Percentiles rank a stretch among this genome's conserved stretches.
Evolutionary conservation across 2,888 invertebrate species (phyloP).

Genomic region (Cerceris ruficornis): DNA sequence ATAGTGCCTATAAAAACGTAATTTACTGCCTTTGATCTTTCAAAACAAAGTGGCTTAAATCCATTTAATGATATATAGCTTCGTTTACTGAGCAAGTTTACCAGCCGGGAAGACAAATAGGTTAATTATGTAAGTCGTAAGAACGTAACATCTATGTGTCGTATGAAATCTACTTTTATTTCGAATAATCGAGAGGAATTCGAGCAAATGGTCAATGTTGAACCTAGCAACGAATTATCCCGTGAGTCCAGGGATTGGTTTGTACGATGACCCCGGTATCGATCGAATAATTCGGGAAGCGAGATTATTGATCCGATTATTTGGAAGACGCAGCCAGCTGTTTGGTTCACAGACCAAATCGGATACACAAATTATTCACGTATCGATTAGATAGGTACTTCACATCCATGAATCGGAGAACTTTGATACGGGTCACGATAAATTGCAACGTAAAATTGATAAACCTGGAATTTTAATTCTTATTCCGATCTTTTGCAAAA

Average conservation of each 20-base stretch:
- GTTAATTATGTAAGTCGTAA: too few species aligned
- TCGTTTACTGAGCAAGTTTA: too few species aligned
- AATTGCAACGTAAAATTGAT: slow-evolving; percentile 1
- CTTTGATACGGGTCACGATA: slow-evolving; percentile 8
- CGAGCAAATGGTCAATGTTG: neutral
- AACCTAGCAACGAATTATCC: neutral
- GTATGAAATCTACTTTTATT: neutral
- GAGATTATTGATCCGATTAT: slow-evolving; percentile 58
- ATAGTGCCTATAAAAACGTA: too few species aligned
- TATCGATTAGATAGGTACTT: slow-evolving; percentile 18
- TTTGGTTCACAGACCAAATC: slow-evolving; percentile 51
- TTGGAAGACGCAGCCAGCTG: slow-evolving; percentile 52
- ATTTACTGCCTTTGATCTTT: too few species aligned
- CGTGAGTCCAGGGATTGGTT: slow-evolving; percentile 27
- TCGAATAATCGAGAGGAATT: neutral
- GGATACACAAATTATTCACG: slow-evolving; percentile 57
- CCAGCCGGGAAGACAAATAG: too few species aligned
- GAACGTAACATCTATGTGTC: neutral
- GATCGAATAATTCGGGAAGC: slow-evolving; percentile 13
- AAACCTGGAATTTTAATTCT: slow-evolving; percentile 14
- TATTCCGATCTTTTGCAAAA: neutral
- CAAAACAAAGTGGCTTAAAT: too few species aligned
- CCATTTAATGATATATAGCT: too few species aligned
- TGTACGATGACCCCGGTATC: slow-evolving; percentile 18
- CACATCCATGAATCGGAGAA: slow-evolving; percentile 8